Evolutionary conservation across 2,797 vertebrate genomes (phyloP).

Genomic region (Megalops cyprinoides): DNA sequence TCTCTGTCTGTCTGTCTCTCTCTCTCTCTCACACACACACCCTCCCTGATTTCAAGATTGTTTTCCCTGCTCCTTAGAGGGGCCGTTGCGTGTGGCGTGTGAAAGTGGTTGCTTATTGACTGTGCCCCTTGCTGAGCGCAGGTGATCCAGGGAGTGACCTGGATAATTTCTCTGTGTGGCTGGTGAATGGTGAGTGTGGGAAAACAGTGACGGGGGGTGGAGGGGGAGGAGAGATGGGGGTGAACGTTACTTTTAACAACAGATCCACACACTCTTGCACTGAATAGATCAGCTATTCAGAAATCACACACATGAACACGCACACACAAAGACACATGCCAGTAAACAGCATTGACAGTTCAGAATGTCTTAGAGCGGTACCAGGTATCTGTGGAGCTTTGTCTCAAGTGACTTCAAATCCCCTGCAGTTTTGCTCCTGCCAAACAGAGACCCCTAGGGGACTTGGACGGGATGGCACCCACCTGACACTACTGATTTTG

Average conservation of each 20-base stretch:
- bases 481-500: background rate
- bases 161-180: slow-evolving; percentile 9
- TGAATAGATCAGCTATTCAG: slow-evolving; percentile 8
- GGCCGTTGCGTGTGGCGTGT: slow-evolving; percentile 14
- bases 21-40: background rate
- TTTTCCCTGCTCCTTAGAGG: slow-evolving; percentile 2
- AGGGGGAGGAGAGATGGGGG: slow-evolving; percentile 4
- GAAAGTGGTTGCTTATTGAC: slow-evolving; percentile 34
- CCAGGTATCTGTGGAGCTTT: slow-evolving; percentile 36
- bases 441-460: slow-evolving; percentile 55
- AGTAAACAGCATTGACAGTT: background rate
- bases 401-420: slow-evolving; percentile 20
- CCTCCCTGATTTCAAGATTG: background rate
- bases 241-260: background rate
- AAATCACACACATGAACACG: background rate
- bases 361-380: background rate
- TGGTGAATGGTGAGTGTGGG: slow-evolving; percentile 11
- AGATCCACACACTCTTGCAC: background rate
- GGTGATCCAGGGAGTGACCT: slow-evolving; percentile 8
- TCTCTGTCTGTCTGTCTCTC: background rate
- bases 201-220: background rate
- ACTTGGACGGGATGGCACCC: slow-evolving; percentile 40
- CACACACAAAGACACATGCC: background rate
- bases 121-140: slow-evolving; percentile 51
- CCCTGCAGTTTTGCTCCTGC: slow-evolving; percentile 32